Conservation (phyloP, 2,888 invertebrate species). For the Strigamia transsilvanica region DNA sequence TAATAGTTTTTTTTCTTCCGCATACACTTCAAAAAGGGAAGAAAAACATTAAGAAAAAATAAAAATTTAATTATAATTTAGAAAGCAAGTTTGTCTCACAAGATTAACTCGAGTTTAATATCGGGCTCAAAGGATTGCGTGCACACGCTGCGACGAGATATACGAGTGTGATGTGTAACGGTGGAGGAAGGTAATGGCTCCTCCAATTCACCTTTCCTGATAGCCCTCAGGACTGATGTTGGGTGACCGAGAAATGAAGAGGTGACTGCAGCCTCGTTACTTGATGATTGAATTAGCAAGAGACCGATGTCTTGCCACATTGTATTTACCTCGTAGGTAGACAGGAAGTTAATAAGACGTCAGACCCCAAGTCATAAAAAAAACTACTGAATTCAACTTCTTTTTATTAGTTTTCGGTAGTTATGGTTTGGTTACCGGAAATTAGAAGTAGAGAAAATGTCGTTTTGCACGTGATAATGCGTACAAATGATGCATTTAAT, state of each 20-base stretch:
- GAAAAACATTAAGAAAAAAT: not conserved
- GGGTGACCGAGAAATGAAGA: slow-evolving; percentile 42
- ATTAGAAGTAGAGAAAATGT: not conserved
- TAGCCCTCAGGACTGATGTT: slow-evolving; percentile 27
- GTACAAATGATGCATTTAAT: too few relatives aligned
- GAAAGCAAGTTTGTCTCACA: not conserved
- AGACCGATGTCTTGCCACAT: not conserved
- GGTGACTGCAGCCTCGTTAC: slow-evolving; percentile 42
- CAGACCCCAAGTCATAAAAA: not conserved
- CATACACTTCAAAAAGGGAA: not conserved
- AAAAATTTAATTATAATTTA: not conserved
- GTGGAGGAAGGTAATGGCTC: slow-evolving; percentile 16
- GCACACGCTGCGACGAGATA: not conserved
- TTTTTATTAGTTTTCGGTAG: not conserved
- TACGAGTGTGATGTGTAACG: slow-evolving; percentile 7
- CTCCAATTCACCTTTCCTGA: slow-evolving; percentile 40
- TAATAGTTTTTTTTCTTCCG: not conserved
- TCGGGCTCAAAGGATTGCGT: slow-evolving; percentile 30
- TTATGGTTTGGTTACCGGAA: not conserved
- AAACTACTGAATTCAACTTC: not conserved
- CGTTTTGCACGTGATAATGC: not conserved
- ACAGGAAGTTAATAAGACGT: slow-evolving; percentile 10
- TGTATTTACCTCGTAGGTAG: slow-evolving; percentile 15
- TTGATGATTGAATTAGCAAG: slow-evolving; percentile 42
- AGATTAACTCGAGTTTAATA: slow-evolving; percentile 29